Evolutionary conservation across 2,113 vertebrate genomes (phyloP).

Genomic region (Hippocampus abdominalis): DNA sequence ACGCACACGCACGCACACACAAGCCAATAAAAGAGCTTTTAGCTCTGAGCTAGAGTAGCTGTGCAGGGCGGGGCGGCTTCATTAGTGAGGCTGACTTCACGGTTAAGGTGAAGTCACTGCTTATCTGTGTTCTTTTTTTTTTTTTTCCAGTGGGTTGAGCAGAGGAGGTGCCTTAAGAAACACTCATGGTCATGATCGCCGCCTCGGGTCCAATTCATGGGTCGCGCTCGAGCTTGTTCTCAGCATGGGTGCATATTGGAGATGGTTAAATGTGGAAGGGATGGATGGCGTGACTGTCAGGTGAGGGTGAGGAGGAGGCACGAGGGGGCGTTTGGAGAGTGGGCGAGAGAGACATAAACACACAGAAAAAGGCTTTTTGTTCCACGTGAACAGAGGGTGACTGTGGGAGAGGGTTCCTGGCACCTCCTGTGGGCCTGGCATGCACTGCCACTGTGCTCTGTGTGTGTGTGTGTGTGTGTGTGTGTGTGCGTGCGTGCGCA

Average conservation of each 20-base stretch:
- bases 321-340: not conserved
- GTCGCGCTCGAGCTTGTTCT: not conserved
- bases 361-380: conserved; percentile 60
- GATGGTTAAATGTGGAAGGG: conserved; percentile 20
- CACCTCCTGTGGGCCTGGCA: conserved; percentile 57
- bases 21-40: conserved; percentile 23
- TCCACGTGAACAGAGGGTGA: conserved; percentile 67
- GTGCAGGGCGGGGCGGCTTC: conserved; percentile 42
- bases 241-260: not conserved
- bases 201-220: not conserved
- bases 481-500: conserved; percentile 13
- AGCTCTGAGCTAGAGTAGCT: conserved; percentile 17
- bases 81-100: conserved; percentile 77
- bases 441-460: conserved; percentile 47
- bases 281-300: conserved; percentile 30
- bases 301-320: conserved; percentile 38
- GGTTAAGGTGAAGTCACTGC: conserved; percentile 61
- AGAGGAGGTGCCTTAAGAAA: not conserved
- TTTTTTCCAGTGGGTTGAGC: not conserved
- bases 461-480: conserved; percentile 15
- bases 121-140: conserved; percentile 30
- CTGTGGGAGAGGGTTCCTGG: conserved; percentile 68
- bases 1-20: conserved; percentile 17
- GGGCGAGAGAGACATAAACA: conserved; percentile 15
- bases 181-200: not conserved